Base-by-base conservation (phyloP, 2,113 vertebrate genomes). In the Oenanthe oenanthe region DNA sequence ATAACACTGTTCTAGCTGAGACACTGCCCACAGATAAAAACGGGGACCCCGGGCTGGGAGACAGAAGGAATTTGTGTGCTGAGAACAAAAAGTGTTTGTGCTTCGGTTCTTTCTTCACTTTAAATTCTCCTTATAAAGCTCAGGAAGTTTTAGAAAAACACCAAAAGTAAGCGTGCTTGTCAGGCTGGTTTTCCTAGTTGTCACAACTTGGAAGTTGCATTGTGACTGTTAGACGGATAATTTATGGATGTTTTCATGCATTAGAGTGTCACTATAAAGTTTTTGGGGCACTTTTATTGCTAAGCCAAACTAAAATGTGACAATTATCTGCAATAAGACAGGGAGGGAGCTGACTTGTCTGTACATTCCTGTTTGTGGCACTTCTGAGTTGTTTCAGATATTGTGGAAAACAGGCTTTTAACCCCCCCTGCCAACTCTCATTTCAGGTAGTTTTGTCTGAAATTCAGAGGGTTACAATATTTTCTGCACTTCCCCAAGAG, bases 181-280 rank as follows among this genome's bases (percentile, higher is more conserved):
- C 92, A 88, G 89, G 95, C 93, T 96, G 93, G 93, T 97, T 97
- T 95, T 95, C 94, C 95, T 76, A 97, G 92, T 91, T 95, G 92
- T 93, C 84, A 85, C 88, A 92, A 34, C 88, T 92, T 91, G 15
- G 14, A 81, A 80, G 87, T 53, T 95, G 87, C 67, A 32, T n/a
- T 85, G 68, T 94, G 70, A 82, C 91, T 91, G 54, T 70, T 88
- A 50, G 76, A 66, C 56, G 19, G 83, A 70, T 95, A 92, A 95
- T 96, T 96, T 88, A 91, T 95, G 96, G 85, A 66, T 91, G 88
- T 68, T 96, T 91, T 84, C 68, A 36, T 79, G 83, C 70, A 45
- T 67, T 88, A n/a, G 7, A 85, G 61, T 92, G 73, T 62, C 75
- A 87, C 73, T 42, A 31, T 43, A 34, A 93, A 85, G 61, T 72